Percentiles rank a stretch among this genome's conserved stretches.
phyloP scores from a whole-genome alignment of 2,888 invertebrate species.

The Acleris emargana region DNA sequence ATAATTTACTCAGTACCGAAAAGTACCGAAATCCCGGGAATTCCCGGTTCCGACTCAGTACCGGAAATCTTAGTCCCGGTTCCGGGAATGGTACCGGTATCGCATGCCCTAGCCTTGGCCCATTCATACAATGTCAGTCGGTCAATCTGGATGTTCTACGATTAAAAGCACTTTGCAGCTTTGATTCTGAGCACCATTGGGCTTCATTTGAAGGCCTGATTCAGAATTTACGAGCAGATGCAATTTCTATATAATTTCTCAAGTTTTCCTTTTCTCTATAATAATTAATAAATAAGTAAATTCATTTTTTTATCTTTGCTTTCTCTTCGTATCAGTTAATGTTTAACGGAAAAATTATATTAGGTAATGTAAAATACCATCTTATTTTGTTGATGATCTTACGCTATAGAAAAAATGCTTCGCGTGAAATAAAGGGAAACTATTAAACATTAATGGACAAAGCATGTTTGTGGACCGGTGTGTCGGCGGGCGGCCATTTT shows the following conservation, averaged over 20 bases:
- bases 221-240: not conserved
- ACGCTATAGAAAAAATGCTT: not conserved
- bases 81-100: too few relatives aligned
- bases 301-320: not conserved
- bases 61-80: too few relatives aligned
- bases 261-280: too few relatives aligned
- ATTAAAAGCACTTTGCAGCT: slow-evolving; percentile 17
- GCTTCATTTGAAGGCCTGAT: slow-evolving; percentile 3
- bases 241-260: too few relatives aligned
- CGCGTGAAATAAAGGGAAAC: not conserved
- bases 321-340: too few relatives aligned
- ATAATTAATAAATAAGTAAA: too few relatives aligned
- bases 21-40: too few relatives aligned
- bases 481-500: slow-evolving; percentile 12
- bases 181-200: not conserved
- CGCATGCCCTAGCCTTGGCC: too few relatives aligned
- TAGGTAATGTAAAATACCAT: too few relatives aligned
- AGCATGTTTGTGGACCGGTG: not conserved
- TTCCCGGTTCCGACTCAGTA: too few relatives aligned
- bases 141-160: slow-evolving; percentile 42
- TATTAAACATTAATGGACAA: not conserved
- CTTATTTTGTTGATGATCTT: not conserved
- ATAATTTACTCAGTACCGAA: too few relatives aligned
- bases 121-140: slow-evolving; percentile 44
- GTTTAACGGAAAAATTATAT: too few relatives aligned